phyloP scores from a whole-genome alignment of 2,113 vertebrate species.

The Cricetomys ansorgei region DNA sequence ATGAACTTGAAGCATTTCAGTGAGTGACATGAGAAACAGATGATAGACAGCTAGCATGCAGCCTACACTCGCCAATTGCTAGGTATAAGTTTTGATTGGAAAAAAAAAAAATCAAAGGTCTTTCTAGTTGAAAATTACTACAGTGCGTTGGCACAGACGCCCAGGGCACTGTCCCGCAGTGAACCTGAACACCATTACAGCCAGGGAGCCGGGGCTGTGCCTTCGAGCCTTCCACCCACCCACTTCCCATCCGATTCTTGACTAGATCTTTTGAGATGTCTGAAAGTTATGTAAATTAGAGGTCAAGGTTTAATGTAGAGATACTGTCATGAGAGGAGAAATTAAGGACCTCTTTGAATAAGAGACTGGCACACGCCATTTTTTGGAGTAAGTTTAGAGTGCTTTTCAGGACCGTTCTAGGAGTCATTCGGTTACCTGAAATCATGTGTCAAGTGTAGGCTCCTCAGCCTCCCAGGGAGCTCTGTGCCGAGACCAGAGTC shows the following conservation, averaged over 20 bases:
- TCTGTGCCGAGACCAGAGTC: not conserved
- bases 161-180: not conserved
- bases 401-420: not conserved
- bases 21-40: not conserved
- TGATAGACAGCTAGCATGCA: not conserved
- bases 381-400: not conserved
- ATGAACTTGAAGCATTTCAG: not conserved
- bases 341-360: not conserved
- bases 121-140: conserved; percentile 2
- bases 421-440: not conserved
- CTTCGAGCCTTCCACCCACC: not conserved
- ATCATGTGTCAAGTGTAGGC: not conserved
- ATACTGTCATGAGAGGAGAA: conserved; percentile 31
- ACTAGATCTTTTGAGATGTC: conserved; percentile 23
- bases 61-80: not conserved
- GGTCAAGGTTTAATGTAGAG: conserved; percentile 25
- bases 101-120: conserved; percentile 6
- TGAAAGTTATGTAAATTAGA: conserved; percentile 53
- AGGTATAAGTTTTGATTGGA: not conserved
- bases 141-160: not conserved
- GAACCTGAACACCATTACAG: not conserved
- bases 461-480: not conserved
- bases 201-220: not conserved
- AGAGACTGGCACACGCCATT: not conserved
- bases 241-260: not conserved